Conservation (phyloP, 1,140 invertebrate genomes). For the Adelges cooleyi region DNA sequence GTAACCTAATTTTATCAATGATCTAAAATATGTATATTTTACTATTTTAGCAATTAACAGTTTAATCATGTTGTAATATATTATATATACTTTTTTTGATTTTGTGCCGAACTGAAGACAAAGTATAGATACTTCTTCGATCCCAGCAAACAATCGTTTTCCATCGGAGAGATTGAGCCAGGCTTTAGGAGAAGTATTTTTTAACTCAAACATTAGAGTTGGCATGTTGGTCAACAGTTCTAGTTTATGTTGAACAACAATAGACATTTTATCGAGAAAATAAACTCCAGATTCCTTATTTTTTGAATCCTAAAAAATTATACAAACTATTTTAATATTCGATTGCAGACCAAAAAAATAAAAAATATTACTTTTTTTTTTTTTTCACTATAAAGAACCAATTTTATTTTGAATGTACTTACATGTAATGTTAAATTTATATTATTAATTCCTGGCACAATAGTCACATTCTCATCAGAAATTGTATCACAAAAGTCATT, state of each 20-base stretch:
- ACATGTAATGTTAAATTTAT: conserved; percentile 15
- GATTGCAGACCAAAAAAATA: neutral
- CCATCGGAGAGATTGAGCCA: neutral
- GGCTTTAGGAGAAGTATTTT: conserved; percentile 5
- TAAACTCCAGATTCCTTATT: conserved; percentile 17
- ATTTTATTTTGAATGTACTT: neutral
- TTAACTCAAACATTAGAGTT: conserved; percentile 1
- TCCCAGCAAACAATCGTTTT: conserved; percentile 13
- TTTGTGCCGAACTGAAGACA: conserved; percentile 13
- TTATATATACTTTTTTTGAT: neutral
- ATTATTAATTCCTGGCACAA: neutral
- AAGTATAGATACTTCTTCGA: conserved; percentile 5
- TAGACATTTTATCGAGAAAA: conserved; percentile 1
- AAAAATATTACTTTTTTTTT: too few relatives aligned
- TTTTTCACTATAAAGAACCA: too few relatives aligned
- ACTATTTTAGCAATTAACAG: neutral
- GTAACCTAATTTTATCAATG: conserved; percentile 1
- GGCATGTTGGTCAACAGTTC: conserved; percentile 7
- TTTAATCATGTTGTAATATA: neutral
- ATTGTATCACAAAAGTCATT: conserved; percentile 20
- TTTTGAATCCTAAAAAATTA: conserved; percentile 14
- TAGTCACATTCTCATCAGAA: neutral
- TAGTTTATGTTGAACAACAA: neutral
- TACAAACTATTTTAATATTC: neutral
- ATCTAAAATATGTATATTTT: neutral